phyloP scores from a whole-genome alignment of 2,888 invertebrate species.

The Ariolimax columbianus region DNA sequence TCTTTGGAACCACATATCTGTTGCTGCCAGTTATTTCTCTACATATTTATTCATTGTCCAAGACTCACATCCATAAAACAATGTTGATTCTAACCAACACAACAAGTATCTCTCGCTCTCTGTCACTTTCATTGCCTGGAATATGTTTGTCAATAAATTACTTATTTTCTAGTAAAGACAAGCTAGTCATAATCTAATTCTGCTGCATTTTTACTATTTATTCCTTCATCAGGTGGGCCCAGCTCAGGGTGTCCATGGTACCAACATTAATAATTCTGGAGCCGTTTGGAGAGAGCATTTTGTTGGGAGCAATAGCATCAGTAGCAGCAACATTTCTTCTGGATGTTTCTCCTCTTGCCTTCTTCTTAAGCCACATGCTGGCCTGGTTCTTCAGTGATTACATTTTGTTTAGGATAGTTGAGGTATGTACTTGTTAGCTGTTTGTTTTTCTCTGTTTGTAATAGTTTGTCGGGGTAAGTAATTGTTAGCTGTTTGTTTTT shows the following conservation, averaged over 20 bases:
- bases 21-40: too few relatives aligned
- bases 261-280: slow-evolving; percentile 94
- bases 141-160: too few relatives aligned
- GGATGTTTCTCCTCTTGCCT: slow-evolving; percentile 91
- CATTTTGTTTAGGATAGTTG: slow-evolving; percentile 84
- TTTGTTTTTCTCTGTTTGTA: background rate
- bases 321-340: slow-evolving; percentile 91
- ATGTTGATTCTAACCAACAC: too few relatives aligned
- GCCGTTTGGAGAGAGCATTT: slow-evolving; percentile 95
- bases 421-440: slow-evolving; percentile 58
- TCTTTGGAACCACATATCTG: too few relatives aligned
- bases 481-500: too few relatives aligned
- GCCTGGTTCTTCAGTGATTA: slow-evolving; percentile 98
- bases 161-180: too few relatives aligned
- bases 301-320: slow-evolving; percentile 93
- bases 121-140: too few relatives aligned
- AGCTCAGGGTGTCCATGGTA: slow-evolving; percentile 95
- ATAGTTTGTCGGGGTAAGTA: too few relatives aligned
- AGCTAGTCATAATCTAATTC: too few relatives aligned
- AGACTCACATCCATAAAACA: too few relatives aligned
- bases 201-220: background rate
- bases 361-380: slow-evolving; percentile 94
- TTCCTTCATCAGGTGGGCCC: slow-evolving; percentile 88
- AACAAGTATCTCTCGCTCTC: too few relatives aligned
- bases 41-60: too few relatives aligned